Conservation (phyloP, 2,113 vertebrate genomes). For the Paratilapia polleni region DNA sequence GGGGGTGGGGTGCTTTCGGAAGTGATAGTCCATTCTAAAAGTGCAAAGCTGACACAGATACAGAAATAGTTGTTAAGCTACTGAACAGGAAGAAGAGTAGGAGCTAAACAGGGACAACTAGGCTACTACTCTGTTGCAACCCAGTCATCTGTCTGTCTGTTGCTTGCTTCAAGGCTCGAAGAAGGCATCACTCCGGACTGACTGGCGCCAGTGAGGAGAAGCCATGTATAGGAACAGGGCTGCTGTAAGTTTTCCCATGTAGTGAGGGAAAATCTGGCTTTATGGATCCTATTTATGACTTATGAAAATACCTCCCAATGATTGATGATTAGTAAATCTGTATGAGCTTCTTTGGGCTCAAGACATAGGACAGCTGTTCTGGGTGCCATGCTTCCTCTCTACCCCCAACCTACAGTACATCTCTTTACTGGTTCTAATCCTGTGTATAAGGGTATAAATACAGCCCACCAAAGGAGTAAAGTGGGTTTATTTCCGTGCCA, state of each 20-base stretch:
- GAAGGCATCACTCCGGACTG: slow-evolving; percentile 65
- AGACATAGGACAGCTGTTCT: slow-evolving; percentile 55
- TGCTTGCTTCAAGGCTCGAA: slow-evolving; percentile 65
- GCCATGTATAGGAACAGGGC: slow-evolving; percentile 61
- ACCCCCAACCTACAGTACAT: slow-evolving; percentile 34
- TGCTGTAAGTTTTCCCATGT: slow-evolving; percentile 42
- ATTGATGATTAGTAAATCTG: slow-evolving; percentile 69
- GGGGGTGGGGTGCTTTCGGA: slow-evolving; percentile 11
- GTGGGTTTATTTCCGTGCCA: slow-evolving; percentile 7
- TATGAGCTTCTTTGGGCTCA: slow-evolving; percentile 39
- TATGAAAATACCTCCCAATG: slow-evolving; percentile 64
- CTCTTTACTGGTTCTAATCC: background rate
- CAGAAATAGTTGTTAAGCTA: slow-evolving; percentile 62
- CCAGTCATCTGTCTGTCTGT: slow-evolving; percentile 48
- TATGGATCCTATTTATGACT: slow-evolving; percentile 60
- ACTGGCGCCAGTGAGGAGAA: slow-evolving; percentile 59
- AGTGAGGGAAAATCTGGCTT: slow-evolving; percentile 54
- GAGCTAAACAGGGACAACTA: slow-evolving; percentile 55
- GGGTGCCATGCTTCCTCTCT: slow-evolving; percentile 33
- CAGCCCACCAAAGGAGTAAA: slow-evolving; percentile 41
- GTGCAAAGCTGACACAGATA: slow-evolving; percentile 40
- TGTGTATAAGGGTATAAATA: slow-evolving; percentile 42
- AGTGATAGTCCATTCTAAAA: slow-evolving; percentile 57
- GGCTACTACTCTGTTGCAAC: slow-evolving; percentile 42
- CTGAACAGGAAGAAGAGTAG: slow-evolving; percentile 36